phyloP scores from a whole-genome alignment of 2,113 vertebrate genomes.

The Delphinus delphis region DNA sequence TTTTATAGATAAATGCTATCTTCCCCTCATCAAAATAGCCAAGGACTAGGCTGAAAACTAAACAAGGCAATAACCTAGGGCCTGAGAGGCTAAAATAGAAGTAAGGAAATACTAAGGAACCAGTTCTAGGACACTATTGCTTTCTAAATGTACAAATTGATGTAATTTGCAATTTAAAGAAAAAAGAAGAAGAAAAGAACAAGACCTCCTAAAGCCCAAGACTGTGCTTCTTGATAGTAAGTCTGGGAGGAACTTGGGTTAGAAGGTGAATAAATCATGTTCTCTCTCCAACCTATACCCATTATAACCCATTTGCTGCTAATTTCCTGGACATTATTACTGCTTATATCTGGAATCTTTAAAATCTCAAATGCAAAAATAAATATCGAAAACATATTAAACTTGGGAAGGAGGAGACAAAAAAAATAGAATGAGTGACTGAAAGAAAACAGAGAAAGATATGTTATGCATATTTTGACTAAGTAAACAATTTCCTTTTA shows the following conservation, averaged over 20 bases:
- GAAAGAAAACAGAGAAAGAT: neutral
- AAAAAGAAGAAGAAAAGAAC: neutral
- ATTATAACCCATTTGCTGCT: neutral
- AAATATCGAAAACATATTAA: neutral
- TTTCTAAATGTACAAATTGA: neutral
- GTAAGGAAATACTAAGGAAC: neutral
- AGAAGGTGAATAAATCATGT: neutral
- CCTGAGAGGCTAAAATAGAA: neutral
- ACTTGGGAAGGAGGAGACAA: neutral
- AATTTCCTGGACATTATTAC: neutral
- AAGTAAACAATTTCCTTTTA: constrained; percentile 35
- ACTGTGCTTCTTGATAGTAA: neutral
- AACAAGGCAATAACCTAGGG: neutral
- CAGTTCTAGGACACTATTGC: neutral
- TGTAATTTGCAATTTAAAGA: neutral
- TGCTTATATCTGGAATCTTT: neutral
- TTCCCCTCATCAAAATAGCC: neutral
- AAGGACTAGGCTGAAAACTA: neutral
- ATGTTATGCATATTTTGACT: neutral
- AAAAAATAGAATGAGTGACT: neutral
- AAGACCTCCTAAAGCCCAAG: neutral
- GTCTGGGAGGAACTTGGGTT: neutral
- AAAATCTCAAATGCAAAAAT: constrained; percentile 37
- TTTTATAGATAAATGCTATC: neutral
- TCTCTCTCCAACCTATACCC: neutral